Evolutionary conservation across 2,888 invertebrate species (phyloP), one percentile per base, ranked within the genome.

Genomic region (Byasa hedistus): DNA sequence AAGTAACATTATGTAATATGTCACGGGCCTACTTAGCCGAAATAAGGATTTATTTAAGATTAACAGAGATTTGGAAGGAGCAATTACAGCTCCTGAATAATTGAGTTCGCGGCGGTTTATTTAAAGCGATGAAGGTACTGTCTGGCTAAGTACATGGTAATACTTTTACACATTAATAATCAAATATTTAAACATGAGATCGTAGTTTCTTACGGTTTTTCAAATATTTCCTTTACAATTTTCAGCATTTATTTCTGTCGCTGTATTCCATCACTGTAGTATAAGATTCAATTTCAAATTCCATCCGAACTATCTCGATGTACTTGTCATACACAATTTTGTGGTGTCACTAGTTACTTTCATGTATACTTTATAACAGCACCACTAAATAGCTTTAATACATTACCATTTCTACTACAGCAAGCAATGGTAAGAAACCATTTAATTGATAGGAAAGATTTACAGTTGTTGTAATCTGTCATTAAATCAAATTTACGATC

Each of bases 31-130:
- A 63, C 59, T 67, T 69, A 63, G 60, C 36, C 23, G 24, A 60
- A 64, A 64, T 63, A 60, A 60, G 57, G 69, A 65, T 67, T 83
- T 82, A 79, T 76, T 74, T 75, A 72, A 80, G 82, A 79, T 85
- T 73, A 85, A 83, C 84, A 82, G 79, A 80, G 81, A 84, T 86
- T 85, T 79, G 78, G 77, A 81, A 81, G 81, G 77, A 81, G 83
- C 82, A 86, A 87, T 87, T 87, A 87, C 81, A 76, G 79, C 75
- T 78, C 73, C 71, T 87, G 85, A 86, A 87, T 87, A 77, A 87
- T 87, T 86, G 73, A 87, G 79, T 75, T 79, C 80, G 71, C 75
- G 68, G 74, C 70, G 78, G 78, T 82, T 82, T 79, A 78, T 79
- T 76, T 64, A 69, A 70, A 66, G 61, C 63, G 58, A 60, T 56